Evolutionary conservation across 2,797 vertebrate genomes (phyloP), one percentile per base, ranked within the genome.

Genomic region (Halcyon leucocephala): DNA sequence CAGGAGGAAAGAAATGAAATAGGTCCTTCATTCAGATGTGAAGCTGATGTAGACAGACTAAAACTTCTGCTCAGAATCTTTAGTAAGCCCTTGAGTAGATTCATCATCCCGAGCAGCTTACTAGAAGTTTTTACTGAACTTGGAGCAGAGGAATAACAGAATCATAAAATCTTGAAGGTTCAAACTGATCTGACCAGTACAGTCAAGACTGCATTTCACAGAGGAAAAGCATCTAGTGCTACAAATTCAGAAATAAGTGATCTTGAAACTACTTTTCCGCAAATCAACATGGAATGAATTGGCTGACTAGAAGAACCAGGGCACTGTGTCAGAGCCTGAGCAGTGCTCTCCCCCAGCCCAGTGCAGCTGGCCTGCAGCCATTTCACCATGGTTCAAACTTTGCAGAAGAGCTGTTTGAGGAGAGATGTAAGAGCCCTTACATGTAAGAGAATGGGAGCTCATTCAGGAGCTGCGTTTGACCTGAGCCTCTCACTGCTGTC

Each of bases 361-460:
- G 2, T 2, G 16, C 3, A 33, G 35, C 54, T 29, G 48, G 16
- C 33, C 60, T 22, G 18, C 21, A 37, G 69, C 61, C 28, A 14
- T 18, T 46, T 58, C 48, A 13, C 9, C 66, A 7, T 14, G 10
- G 33, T 39, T 60, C 78, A n/a, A 42, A 14, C 10, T 4, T 8
- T 0, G 48, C 33, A 42, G 37, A 33, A 4, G 35, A 64, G 64
- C 42, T 37, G 46, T 21, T 35, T 9, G 7, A 71, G 29, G 20
- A 5, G 33, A 39, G 37, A 31, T 0, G 2, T 4, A 17, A 21
- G 58, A 46, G 10, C n/a, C 17, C 64, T 57, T 0, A 0, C 51
- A 28, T 28, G 26, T 52, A 52, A n/a, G 54, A 31, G 29, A 55
- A 11, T 5, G 44, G 54, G 25, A n/a, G 35, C 55, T 81, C 31